Conservation (phyloP, 2,888 invertebrate species). For the Tiliacea aurago region DNA sequence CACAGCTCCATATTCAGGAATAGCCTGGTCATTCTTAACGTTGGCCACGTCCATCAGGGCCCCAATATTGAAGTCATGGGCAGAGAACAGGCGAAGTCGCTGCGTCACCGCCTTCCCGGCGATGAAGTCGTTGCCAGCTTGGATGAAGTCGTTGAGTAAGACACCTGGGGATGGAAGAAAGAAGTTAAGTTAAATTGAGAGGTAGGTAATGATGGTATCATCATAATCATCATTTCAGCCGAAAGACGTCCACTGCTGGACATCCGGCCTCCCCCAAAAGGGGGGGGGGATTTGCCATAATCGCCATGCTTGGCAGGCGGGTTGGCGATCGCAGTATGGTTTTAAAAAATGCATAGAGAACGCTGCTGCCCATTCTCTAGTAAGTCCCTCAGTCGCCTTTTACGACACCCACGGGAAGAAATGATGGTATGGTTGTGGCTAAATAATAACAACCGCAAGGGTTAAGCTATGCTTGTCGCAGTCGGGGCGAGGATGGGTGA, state of each 20-base stretch:
- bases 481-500: neutral
- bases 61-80: conserved; percentile 87
- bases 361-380: too few relatives aligned
- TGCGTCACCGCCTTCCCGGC: conserved; percentile 72
- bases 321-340: too few relatives aligned
- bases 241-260: too few relatives aligned
- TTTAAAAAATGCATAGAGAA: too few relatives aligned
- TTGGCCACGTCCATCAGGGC: conserved; percentile 82
- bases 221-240: neutral
- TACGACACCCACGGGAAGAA: too few relatives aligned
- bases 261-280: too few relatives aligned
- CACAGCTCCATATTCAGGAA: conserved; percentile 83
- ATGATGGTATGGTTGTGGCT: too few relatives aligned
- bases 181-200: neutral
- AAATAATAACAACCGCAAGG: too few relatives aligned
- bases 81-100: conserved; percentile 77
- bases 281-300: too few relatives aligned
- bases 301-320: too few relatives aligned
- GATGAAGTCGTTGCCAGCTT: conserved; percentile 77
- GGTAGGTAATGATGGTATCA: neutral
- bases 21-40: conserved; percentile 72
- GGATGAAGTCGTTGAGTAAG: conserved; percentile 78
- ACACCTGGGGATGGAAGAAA: conserved; percentile 74
- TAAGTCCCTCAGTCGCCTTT: too few relatives aligned
- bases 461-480: neutral